These are phyloP conservation scores for Alviniconcha marisindica DNA, from an alignment of 1,140 invertebrate species.

Conservation along the genomic window DNA sequence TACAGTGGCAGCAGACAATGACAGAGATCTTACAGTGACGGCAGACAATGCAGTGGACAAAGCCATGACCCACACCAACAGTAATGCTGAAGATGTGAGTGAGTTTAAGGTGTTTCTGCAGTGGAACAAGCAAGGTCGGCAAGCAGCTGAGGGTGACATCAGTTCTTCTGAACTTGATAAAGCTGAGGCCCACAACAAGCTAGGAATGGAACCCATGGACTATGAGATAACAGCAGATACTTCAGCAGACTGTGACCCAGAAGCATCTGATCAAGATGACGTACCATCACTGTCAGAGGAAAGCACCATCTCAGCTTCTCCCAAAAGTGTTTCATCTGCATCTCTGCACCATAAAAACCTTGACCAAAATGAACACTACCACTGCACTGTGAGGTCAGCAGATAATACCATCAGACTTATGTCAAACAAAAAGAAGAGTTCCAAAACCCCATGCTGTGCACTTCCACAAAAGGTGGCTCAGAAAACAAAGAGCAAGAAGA, in stretches of 20 bases:
- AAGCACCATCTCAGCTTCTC: too few relatives aligned
- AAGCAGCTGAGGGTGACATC: too few relatives aligned
- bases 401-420: neutral
- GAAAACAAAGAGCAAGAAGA: neutral
- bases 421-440: neutral
- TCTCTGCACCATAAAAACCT: neutral
- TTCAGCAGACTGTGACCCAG: neutral
- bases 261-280: neutral
- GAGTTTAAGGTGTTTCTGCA: too few relatives aligned
- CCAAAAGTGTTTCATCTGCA: too few relatives aligned
- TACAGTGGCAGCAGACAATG: too few relatives aligned
- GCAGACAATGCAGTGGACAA: too few relatives aligned
- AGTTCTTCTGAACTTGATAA: too few relatives aligned
- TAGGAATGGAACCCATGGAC: neutral
- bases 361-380: neutral
- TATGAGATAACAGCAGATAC: neutral
- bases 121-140: too few relatives aligned
- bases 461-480: neutral
- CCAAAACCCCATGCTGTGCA: neutral
- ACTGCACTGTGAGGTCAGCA: neutral
- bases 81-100: too few relatives aligned
- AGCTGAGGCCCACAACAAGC: neutral
- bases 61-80: too few relatives aligned
- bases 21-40: too few relatives aligned
- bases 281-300: neutral